A percentile compares a stretch with the other conserved stretches of the same genome.
Evolutionary conservation across 2,888 invertebrate species (phyloP).

Genomic region (Orthonevra nobilis): DNA sequence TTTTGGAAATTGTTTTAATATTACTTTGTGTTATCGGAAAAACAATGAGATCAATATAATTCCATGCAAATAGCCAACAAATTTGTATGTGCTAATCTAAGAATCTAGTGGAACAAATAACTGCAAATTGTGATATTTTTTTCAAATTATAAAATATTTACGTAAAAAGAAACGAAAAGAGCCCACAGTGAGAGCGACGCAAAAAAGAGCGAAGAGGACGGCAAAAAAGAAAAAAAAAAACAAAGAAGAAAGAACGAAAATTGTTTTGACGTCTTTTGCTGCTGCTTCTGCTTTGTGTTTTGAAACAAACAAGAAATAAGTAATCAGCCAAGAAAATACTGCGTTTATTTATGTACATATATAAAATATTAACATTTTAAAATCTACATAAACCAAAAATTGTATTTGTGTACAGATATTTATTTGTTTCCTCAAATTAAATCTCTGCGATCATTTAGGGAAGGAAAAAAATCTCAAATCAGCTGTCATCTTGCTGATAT

Average conservation of each 20-base stretch:
- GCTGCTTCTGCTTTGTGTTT: constrained; percentile 55
- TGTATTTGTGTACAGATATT: not conserved
- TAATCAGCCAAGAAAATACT: too few relatives aligned
- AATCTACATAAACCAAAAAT: not conserved
- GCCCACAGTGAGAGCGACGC: constrained; percentile 11
- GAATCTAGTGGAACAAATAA: constrained; percentile 19
- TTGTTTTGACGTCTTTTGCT: constrained; percentile 60
- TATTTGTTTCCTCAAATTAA: not conserved
- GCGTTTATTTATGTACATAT: too few relatives aligned
- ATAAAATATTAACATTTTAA: too few relatives aligned
- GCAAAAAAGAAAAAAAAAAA: constrained; percentile 7
- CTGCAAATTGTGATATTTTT: constrained; percentile 55
- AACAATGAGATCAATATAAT: too few relatives aligned
- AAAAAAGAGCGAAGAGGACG: constrained; percentile 1
- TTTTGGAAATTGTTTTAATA: too few relatives aligned
- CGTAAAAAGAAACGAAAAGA: constrained; percentile 54
- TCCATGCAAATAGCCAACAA: too few relatives aligned
- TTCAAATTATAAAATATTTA: constrained; percentile 53
- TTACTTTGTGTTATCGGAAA: too few relatives aligned
- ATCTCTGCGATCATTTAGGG: not conserved
- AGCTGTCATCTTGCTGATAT: constrained; percentile 36
- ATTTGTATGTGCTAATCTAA: constrained; percentile 9
- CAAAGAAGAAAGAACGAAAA: constrained; percentile 30
- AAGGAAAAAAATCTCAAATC: constrained; percentile 16
- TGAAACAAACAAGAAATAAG: constrained; percentile 28